phyloP scores from a whole-genome alignment of 2,888 invertebrate genomes.

The Trimorus sp. region DNA sequence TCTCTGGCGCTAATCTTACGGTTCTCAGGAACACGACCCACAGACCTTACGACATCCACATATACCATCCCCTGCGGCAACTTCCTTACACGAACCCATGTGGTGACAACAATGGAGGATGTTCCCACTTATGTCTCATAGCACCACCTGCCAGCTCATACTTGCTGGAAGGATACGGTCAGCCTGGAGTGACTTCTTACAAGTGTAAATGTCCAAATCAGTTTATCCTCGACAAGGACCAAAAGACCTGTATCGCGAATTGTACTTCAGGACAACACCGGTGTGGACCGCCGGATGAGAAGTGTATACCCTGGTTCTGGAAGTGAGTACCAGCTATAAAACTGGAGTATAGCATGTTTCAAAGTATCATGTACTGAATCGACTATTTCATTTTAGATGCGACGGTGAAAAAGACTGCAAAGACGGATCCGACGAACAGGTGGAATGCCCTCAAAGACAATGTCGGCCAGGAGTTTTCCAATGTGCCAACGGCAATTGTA shows the following conservation, averaged over 20 bases:
- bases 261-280: conserved; percentile 95
- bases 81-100: conserved; percentile 94
- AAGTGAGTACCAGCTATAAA: conserved; percentile 82
- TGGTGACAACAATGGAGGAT: conserved; percentile 95
- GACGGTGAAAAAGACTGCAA: conserved; percentile 96
- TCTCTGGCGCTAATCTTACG: conserved; percentile 89
- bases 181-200: conserved; percentile 90
- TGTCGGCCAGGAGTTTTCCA: conserved; percentile 97
- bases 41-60: conserved; percentile 95
- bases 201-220: conserved; percentile 98
- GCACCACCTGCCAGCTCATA: conserved; percentile 92
- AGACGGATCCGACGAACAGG: conserved; percentile 95
- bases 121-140: conserved; percentile 96
- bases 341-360: neutral
- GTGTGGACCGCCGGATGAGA: conserved; percentile 87
- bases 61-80: conserved; percentile 95
- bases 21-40: conserved; percentile 95
- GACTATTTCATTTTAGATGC: conserved; percentile 83
- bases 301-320: conserved; percentile 91
- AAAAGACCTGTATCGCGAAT: conserved; percentile 95
- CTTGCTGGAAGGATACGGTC: conserved; percentile 89
- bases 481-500: conserved; percentile 95
- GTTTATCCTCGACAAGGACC: conserved; percentile 90
- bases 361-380: neutral
- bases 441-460: conserved; percentile 90